Conservation (phyloP, 2,888 invertebrate species). For the Unio pictorum region DNA sequence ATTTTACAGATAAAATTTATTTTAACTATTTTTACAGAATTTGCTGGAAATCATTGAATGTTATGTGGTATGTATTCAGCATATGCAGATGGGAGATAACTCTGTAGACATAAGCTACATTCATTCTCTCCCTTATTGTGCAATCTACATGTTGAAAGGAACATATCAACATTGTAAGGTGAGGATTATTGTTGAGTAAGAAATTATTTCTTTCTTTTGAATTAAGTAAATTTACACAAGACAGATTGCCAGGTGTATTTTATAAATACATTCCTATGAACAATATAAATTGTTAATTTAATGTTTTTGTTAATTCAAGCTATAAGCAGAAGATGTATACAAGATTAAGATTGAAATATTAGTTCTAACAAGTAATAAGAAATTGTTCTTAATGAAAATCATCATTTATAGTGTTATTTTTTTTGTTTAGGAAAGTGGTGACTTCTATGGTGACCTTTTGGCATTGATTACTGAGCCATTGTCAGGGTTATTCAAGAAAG, state of each 20-base stretch:
- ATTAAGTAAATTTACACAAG: too few species aligned
- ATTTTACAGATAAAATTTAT: neutral
- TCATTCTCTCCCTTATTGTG: slow-evolving; percentile 51
- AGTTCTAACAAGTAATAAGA: too few species aligned
- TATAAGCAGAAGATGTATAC: too few species aligned
- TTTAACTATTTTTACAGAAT: slow-evolving; percentile 24
- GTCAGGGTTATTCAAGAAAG: slow-evolving; percentile 55
- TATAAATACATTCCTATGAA: neutral
- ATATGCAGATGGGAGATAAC: slow-evolving; percentile 21
- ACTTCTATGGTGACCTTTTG: slow-evolving; percentile 53
- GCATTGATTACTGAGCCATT: slow-evolving; percentile 50
- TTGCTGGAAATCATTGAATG: slow-evolving; percentile 44
- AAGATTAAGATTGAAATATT: too few species aligned
- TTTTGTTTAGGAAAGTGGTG: slow-evolving; percentile 49
- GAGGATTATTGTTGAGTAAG: slow-evolving; percentile 2
- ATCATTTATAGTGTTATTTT: neutral
- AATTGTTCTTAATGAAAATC: too few species aligned
- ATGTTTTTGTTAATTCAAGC: too few species aligned
- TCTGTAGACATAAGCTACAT: slow-evolving; percentile 27
- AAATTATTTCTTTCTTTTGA: too few species aligned
- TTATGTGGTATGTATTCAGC: slow-evolving; percentile 46
- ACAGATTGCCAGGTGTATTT: too few species aligned
- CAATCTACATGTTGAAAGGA: slow-evolving; percentile 50
- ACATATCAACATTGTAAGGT: slow-evolving; percentile 62
- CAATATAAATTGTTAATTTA: too few species aligned